These are phyloP conservation scores for Lepilemur septentrionalis DNA, from an alignment of 2,797 vertebrate species.

Conservation along the genomic window DNA sequence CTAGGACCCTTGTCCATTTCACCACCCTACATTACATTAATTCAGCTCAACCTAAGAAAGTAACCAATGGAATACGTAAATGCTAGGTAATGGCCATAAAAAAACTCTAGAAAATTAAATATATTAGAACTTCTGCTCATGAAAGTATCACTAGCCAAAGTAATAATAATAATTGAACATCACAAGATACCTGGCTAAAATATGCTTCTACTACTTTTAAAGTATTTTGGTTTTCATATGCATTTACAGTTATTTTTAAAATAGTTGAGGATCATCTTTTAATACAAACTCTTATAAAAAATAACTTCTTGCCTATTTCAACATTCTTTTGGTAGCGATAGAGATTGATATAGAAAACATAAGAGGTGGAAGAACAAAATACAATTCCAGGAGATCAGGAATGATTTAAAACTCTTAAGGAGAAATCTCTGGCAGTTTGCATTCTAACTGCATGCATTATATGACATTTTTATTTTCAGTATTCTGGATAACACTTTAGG, in stretches of 20 bases:
- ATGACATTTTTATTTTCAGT: conserved; percentile 72
- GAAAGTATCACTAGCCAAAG: conserved; percentile 57
- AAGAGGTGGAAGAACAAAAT: conserved; percentile 76
- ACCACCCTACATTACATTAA: background rate
- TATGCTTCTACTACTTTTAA: conserved; percentile 65
- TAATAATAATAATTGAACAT: conserved; percentile 61
- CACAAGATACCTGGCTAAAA: conserved; percentile 67
- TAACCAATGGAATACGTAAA: background rate
- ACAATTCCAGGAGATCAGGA: conserved; percentile 80
- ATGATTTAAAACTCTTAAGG: conserved; percentile 82
- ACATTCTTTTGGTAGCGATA: conserved; percentile 77
- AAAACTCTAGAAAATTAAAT: conserved; percentile 58
- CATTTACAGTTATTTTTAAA: conserved; percentile 73
- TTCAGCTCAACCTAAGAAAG: background rate
- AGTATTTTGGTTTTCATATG: conserved; percentile 71
- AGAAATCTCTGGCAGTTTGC: conserved; percentile 78
- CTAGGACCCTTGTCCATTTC: background rate
- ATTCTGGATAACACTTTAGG: conserved; percentile 67
- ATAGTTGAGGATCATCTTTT: conserved; percentile 74
- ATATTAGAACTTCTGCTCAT: background rate
- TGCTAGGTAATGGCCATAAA: background rate
- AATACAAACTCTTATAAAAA: conserved; percentile 77
- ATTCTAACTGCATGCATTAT: conserved; percentile 69
- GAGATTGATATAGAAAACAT: conserved; percentile 78
- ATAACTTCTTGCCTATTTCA: conserved; percentile 73